These are phyloP conservation scores for Marmota monax DNA, from an alignment of 2,113 vertebrate species.

Conservation along the genomic window DNA sequence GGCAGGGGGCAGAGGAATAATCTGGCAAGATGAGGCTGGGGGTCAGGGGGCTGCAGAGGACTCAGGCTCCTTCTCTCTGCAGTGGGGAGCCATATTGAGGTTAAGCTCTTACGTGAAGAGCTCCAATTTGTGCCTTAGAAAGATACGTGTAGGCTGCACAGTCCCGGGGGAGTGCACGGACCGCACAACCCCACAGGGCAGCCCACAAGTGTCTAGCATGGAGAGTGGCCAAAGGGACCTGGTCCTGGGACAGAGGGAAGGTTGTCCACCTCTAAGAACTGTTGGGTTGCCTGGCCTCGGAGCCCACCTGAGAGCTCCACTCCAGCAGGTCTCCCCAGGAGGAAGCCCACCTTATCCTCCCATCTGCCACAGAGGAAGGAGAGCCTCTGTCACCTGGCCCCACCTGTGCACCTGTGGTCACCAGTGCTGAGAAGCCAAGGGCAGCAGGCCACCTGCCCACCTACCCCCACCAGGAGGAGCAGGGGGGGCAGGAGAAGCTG, in stretches of 20 bases:
- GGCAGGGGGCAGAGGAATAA: rapidly evolving
- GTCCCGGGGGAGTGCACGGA: not conserved
- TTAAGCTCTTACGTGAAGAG: not conserved
- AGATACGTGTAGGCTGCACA: rapidly evolving
- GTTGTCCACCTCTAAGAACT: not conserved
- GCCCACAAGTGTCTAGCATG: rapidly evolving
- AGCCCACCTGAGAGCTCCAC: not conserved
- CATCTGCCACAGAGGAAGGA: constrained; percentile 38
- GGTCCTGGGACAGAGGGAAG: rapidly evolving
- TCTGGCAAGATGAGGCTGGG: not conserved
- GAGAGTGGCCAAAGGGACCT: not conserved
- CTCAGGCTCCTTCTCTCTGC: rapidly evolving
- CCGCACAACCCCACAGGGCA: rapidly evolving
- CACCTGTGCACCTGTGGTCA: not conserved
- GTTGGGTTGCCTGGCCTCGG: rapidly evolving
- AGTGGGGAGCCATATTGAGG: rapidly evolving
- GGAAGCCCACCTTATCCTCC: not conserved
- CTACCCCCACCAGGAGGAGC: not conserved
- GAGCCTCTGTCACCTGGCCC: not conserved
- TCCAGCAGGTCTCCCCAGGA: rapidly evolving
- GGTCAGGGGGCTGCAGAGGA: not conserved
- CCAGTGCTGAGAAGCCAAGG: not conserved
- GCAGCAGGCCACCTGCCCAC: not conserved
- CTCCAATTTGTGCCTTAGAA: rapidly evolving
- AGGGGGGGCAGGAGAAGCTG: no score